A percentile compares a stretch with the other conserved stretches of the same genome.
Evolutionary conservation across 2,888 invertebrate species (phyloP).

Genomic region (Schrankia costaestrigalis): DNA sequence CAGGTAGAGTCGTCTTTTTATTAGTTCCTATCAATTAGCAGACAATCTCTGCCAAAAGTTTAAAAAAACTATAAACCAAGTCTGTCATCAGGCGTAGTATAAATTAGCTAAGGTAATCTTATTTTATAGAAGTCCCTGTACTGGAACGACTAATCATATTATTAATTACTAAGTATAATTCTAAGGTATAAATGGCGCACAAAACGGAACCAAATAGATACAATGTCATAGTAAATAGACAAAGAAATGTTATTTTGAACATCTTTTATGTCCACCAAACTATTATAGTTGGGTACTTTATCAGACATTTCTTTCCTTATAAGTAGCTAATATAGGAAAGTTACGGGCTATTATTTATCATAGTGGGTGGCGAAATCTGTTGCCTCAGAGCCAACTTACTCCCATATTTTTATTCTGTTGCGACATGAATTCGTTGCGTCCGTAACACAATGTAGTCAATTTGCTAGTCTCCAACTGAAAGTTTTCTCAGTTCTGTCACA

Average conservation of each 20-base stretch:
- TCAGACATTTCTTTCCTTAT: constrained; percentile 17
- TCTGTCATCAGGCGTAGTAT: too few relatives aligned
- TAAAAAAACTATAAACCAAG: too few relatives aligned
- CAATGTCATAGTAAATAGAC: constrained; percentile 10
- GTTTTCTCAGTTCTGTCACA: constrained; percentile 53
- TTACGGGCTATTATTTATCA: constrained; percentile 34
- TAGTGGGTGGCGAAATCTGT: constrained; percentile 38
- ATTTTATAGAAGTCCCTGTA: too few relatives aligned
- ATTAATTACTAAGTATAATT: too few relatives aligned
- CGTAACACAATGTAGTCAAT: constrained; percentile 67
- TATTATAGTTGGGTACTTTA: constrained; percentile 25
- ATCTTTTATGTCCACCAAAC: constrained; percentile 15
- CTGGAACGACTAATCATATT: too few relatives aligned
- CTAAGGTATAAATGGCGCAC: constrained; percentile 6
- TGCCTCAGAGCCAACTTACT: constrained; percentile 34
- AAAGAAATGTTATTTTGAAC: constrained; percentile 19
- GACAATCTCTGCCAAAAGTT: too few relatives aligned
- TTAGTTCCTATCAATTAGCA: too few relatives aligned
- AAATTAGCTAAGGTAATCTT: too few relatives aligned
- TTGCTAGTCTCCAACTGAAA: constrained; percentile 53
- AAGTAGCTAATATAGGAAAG: constrained; percentile 27
- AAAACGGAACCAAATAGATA: constrained; percentile 5
- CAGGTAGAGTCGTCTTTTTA: too few relatives aligned
- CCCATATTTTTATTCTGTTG: constrained; percentile 37
- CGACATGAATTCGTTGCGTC: constrained; percentile 30